These are phyloP conservation scores for Marisa cornuarietis DNA, from an alignment of 1,140 invertebrate genomes.

Conservation along the genomic window DNA sequence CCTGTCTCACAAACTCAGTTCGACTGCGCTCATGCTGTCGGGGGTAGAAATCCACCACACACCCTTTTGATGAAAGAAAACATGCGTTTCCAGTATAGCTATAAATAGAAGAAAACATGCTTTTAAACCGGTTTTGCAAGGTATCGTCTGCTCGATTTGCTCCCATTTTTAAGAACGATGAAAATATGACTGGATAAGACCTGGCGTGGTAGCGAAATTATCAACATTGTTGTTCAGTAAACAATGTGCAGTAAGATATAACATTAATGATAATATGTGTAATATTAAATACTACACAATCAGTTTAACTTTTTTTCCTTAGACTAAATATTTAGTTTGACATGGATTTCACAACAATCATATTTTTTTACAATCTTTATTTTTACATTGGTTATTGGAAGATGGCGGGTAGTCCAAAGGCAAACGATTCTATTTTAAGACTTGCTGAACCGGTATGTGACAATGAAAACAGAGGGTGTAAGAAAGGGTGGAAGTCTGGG, in stretches of 20 bases:
- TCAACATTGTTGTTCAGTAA: neutral
- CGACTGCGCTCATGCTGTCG: no score
- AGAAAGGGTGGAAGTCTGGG: neutral
- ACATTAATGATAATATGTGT: no score
- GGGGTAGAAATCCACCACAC: slow-evolving; percentile 2
- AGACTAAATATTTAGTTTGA: no score
- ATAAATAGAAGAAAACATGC: slow-evolving; percentile 15
- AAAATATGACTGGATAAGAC: neutral
- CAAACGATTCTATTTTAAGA: neutral
- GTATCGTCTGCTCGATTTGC: slow-evolving; percentile 6
- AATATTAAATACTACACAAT: no score
- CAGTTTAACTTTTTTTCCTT: no score
- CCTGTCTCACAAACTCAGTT: no score
- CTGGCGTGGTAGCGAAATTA: neutral
- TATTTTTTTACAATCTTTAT: no score
- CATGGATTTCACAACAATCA: no score
- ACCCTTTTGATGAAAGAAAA: slow-evolving; percentile 16
- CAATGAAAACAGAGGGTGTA: neutral
- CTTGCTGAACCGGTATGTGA: slow-evolving; percentile 10
- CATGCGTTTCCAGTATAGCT: slow-evolving; percentile 8
- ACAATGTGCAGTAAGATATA: no score
- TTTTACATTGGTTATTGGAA: neutral
- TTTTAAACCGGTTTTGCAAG: slow-evolving; percentile 17
- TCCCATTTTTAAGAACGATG: neutral
- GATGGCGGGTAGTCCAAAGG: slow-evolving; percentile 10